These are phyloP conservation scores for Nothoprocta perdicaria DNA, from an alignment of 2,113 vertebrate species.

Conservation along the genomic window DNA sequence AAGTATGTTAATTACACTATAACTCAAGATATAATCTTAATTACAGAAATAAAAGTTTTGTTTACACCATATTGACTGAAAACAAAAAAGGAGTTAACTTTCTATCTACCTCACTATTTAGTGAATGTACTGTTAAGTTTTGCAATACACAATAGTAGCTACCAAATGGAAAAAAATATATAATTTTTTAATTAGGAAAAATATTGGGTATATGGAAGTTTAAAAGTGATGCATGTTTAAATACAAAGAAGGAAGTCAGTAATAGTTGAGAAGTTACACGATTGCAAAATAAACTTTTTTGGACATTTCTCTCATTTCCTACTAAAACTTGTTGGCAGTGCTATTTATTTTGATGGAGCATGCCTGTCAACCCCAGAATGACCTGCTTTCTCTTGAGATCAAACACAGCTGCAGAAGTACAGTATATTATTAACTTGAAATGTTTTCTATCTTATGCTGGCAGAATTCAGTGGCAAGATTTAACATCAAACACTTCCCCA, in stretches of 20 bases:
- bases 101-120: not conserved
- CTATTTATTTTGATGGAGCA: not conserved
- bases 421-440: not conserved
- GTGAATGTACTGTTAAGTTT: not conserved
- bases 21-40: not conserved
- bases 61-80: not conserved
- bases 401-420: not conserved
- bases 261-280: not conserved
- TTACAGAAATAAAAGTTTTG: not conserved
- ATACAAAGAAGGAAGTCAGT: not conserved
- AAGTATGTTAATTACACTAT: not conserved
- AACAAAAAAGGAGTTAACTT: not conserved
- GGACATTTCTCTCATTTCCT: not conserved
- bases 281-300: not conserved
- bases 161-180: not conserved
- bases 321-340: not conserved
- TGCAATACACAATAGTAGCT: not conserved
- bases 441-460: not conserved
- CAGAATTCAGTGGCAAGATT: not conserved
- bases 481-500: not conserved
- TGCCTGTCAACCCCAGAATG: not conserved
- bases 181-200: not conserved
- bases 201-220: not conserved
- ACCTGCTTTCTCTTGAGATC: not conserved
- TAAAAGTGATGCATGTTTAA: not conserved